These are phyloP conservation scores for Madoqua kirkii DNA, from an alignment of 2,113 vertebrate genomes.

Conservation along the genomic window DNA sequence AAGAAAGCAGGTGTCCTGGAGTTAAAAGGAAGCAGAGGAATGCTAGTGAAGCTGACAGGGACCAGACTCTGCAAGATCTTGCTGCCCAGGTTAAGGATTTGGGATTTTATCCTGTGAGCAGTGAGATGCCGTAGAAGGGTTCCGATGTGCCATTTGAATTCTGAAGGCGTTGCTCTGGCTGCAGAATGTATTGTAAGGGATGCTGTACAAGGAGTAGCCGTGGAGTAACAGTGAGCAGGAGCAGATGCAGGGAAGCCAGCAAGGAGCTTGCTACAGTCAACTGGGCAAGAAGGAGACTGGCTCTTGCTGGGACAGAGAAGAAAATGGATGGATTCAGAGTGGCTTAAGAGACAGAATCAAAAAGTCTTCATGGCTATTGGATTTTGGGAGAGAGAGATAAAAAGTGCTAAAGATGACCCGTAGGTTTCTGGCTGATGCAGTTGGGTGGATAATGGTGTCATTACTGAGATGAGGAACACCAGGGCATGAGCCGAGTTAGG, in stretches of 20 bases:
- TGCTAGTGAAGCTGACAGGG: not conserved
- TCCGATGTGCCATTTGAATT: not conserved
- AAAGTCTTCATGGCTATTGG: not conserved
- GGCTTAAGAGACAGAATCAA: not conserved
- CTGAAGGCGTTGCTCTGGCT: not conserved
- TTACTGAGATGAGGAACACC: not conserved
- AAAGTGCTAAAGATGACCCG: not conserved
- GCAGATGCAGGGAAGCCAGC: not conserved
- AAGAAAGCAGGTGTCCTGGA: not conserved
- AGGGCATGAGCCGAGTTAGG: not conserved
- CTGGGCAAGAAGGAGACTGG: not conserved
- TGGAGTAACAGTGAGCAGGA: not conserved
- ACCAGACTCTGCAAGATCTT: not conserved
- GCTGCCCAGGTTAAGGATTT: not conserved
- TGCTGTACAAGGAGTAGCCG: not conserved
- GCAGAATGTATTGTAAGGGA: not conserved
- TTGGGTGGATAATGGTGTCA: not conserved
- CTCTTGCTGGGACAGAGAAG: not conserved
- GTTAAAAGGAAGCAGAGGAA: not conserved
- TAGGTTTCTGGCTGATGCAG: not conserved
- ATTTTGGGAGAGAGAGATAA: not conserved
- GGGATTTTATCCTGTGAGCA: not conserved
- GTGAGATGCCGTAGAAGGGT: not conserved
- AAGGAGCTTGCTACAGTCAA: not conserved
- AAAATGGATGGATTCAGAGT: not conserved